Evolutionary conservation across 2,113 vertebrate genomes (phyloP).

Genomic region (Verasper variegatus): DNA sequence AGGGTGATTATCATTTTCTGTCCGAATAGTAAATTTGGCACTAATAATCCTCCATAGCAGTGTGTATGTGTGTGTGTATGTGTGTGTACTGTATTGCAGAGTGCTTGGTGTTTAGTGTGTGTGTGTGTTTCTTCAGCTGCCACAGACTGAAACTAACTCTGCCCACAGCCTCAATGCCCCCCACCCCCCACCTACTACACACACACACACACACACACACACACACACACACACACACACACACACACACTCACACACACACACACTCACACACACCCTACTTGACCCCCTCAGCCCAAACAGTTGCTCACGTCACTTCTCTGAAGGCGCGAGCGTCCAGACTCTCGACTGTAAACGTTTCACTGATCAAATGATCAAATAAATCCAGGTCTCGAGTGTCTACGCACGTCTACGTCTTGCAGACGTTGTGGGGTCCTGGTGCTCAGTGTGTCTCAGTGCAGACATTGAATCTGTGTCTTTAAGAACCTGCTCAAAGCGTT

Average conservation of each 20-base stretch:
- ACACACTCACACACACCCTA: slow-evolving; percentile 34
- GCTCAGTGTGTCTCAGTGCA: background rate
- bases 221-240: slow-evolving; percentile 46
- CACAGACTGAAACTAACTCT: slow-evolving; percentile 55
- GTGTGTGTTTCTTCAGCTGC: slow-evolving; percentile 68
- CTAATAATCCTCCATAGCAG: background rate
- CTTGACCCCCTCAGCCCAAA: slow-evolving; percentile 51
- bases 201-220: slow-evolving; percentile 40
- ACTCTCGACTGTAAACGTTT: slow-evolving; percentile 34
- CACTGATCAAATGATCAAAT: slow-evolving; percentile 32
- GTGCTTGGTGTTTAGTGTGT: slow-evolving; percentile 22
- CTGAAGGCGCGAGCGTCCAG: slow-evolving; percentile 26
- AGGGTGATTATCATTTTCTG: no score
- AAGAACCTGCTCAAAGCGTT: background rate
- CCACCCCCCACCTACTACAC: slow-evolving; percentile 21
- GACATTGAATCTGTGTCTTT: background rate
- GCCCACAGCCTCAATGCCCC: background rate
- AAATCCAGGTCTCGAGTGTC: slow-evolving; percentile 25
- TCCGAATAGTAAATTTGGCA: background rate
- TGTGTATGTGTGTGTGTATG: background rate
- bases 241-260: slow-evolving; percentile 44
- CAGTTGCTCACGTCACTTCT: slow-evolving; percentile 69
- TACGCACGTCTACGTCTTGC: background rate
- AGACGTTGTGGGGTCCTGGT: background rate
- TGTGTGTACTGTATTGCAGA: slow-evolving; percentile 20